phyloP scores from a whole-genome alignment of 2,113 vertebrate species.

The Cephalopholis sonnerati region DNA sequence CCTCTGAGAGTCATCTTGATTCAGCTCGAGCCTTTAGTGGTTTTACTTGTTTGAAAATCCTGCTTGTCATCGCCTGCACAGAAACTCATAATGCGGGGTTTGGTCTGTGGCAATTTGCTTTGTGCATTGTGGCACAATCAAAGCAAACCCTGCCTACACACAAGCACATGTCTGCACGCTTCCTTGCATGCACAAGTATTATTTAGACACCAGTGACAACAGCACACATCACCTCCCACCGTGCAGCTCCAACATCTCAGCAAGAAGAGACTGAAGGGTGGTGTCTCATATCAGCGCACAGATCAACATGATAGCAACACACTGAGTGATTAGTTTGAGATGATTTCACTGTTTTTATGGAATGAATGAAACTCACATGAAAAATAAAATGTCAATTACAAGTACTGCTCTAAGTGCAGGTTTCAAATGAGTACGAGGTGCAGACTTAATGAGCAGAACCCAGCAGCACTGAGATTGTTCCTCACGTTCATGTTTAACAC shows the following conservation, averaged over 20 bases:
- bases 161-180: slow-evolving; percentile 24
- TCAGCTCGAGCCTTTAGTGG: slow-evolving; percentile 10
- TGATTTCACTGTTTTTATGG: not conserved
- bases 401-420: not conserved
- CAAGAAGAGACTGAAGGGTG: slow-evolving; percentile 8
- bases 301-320: not conserved
- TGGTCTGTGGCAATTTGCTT: slow-evolving; percentile 47
- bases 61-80: slow-evolving; percentile 13
- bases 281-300: not conserved
- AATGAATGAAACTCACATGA: not conserved
- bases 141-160: slow-evolving; percentile 58
- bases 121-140: slow-evolving; percentile 58
- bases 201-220: slow-evolving; percentile 53
- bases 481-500: slow-evolving; percentile 54
- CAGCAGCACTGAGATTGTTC: slow-evolving; percentile 30
- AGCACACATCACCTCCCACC: slow-evolving; percentile 49
- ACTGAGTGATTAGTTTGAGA: not conserved
- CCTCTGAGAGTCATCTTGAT: slow-evolving; percentile 17
- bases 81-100: slow-evolving; percentile 38
- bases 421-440: not conserved
- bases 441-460: slow-evolving; percentile 1
- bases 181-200: slow-evolving; percentile 39
- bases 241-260: slow-evolving; percentile 19
- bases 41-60: slow-evolving; percentile 16
- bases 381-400: slow-evolving; percentile 6